Conservation (phyloP, 1,140 invertebrate genomes). For the Drosophila murphyi region DNA sequence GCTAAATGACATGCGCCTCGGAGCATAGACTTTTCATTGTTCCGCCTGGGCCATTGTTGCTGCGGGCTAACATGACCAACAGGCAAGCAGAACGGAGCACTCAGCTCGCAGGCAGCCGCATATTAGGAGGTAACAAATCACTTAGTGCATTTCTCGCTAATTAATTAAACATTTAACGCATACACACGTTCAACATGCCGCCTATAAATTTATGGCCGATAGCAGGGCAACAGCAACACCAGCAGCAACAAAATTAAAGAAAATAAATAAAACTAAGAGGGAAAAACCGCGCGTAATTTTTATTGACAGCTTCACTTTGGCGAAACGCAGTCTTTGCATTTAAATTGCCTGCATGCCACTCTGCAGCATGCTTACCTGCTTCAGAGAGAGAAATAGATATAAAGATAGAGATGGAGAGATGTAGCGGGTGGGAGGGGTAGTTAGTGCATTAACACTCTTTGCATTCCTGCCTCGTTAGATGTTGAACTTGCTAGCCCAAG, state of each 20-base stretch:
- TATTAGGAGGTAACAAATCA: conserved; percentile 42
- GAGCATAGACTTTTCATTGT: not conserved
- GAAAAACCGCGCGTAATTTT: conserved; percentile 68
- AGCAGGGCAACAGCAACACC: not conserved
- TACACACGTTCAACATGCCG: conserved; percentile 52
- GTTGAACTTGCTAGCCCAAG: conserved; percentile 59
- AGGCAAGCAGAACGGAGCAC: not conserved
- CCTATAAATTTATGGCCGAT: conserved; percentile 62
- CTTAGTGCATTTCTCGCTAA: conserved; percentile 60
- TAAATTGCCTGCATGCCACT: conserved; percentile 77
- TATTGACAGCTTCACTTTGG: conserved; percentile 78
- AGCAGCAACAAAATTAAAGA: not conserved
- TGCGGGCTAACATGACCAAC: not conserved
- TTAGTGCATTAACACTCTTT: conserved; percentile 72
- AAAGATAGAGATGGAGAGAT: not conserved
- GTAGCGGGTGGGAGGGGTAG: not conserved
- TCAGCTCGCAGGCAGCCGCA: conserved; percentile 3
- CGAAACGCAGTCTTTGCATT: conserved; percentile 60
- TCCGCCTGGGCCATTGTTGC: conserved; percentile 19
- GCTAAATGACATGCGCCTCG: conserved; percentile 54
- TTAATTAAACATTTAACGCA: conserved; percentile 79
- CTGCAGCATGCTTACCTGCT: conserved; percentile 41
- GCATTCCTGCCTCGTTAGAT: conserved; percentile 77
- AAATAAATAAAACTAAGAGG: conserved; percentile 1
- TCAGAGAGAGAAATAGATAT: conserved; percentile 3